A percentile compares a stretch with the other conserved stretches of the same genome.
Conservation (phyloP, 92 coral and sea anemone genomes). For the Actinernus sp. region DNA sequence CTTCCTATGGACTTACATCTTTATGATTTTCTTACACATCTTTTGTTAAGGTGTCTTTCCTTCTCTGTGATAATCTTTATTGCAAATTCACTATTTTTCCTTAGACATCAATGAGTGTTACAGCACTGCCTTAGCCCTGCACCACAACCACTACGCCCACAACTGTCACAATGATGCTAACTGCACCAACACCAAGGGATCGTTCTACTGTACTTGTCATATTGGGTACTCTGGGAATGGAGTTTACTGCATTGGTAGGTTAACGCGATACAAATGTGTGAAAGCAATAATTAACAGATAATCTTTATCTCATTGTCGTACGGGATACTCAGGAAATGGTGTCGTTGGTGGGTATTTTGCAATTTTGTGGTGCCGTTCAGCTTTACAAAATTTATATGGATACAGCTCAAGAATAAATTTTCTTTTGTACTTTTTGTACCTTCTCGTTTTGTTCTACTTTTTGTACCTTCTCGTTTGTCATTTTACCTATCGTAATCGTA, state of each 20-base stretch:
- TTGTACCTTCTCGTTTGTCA: no score
- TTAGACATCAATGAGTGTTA: constrained; percentile 29
- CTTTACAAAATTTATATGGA: no score
- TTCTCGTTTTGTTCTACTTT: no score
- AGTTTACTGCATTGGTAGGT: constrained; percentile 60
- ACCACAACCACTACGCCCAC: constrained; percentile 49
- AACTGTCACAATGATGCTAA: constrained; percentile 67
- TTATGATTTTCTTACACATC: no score
- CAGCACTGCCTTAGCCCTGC: not conserved
- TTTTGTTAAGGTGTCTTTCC: no score
- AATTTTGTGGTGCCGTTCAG: no score
- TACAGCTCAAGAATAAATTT: no score
- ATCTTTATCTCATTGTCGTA: constrained; percentile 70
- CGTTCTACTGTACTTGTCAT: constrained; percentile 81
- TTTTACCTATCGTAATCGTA: no score
- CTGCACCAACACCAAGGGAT: constrained; percentile 81
- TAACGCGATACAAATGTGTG: not conserved
- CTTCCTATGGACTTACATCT: not conserved
- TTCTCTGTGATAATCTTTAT: no score
- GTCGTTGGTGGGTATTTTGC: no score
- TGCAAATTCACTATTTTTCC: constrained; percentile 19
- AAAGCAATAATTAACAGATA: no score
- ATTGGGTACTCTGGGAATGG: constrained; percentile 77
- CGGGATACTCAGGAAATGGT: constrained; percentile 79
- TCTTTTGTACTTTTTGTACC: no score